phyloP scores from a whole-genome alignment of 2,797 vertebrate species.

The Orestias chungarensis region DNA sequence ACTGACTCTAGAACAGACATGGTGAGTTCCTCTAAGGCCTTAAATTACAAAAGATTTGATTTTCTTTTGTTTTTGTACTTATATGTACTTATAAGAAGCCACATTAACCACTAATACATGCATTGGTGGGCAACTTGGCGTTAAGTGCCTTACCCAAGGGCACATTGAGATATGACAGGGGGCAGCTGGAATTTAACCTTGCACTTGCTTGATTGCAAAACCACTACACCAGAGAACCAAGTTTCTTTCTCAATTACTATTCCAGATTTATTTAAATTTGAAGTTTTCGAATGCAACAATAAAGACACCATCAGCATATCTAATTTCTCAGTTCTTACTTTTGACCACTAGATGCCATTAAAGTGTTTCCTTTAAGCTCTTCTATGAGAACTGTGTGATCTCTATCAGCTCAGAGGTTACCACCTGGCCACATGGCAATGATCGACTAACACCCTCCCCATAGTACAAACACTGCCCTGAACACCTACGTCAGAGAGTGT shows the following conservation, averaged over 20 bases:
- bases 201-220: no score
- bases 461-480: slow-evolving; percentile 71
- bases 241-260: neutral
- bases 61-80: neutral
- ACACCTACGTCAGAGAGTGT: slow-evolving; percentile 85
- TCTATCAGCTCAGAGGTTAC: slow-evolving; percentile 51
- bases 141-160: no score
- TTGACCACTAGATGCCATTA: slow-evolving; percentile 55
- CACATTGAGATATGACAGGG: no score
- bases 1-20: slow-evolving; percentile 54
- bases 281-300: neutral
- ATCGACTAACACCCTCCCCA: slow-evolving; percentile 71
- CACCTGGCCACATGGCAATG: slow-evolving; percentile 33
- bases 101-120: no score
- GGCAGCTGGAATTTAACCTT: no score
- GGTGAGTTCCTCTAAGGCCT: slow-evolving; percentile 34
- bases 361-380: slow-evolving; percentile 1
- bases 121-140: neutral
- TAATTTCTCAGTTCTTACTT: neutral
- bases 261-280: neutral
- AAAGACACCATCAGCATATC: neutral
- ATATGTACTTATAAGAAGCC: no score
- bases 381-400: neutral
- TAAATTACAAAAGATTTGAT: neutral
- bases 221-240: no score